Evolutionary conservation across 35 echinoderm and acorn worm species (phyloP).

Genomic region (Anneissia japonica): DNA sequence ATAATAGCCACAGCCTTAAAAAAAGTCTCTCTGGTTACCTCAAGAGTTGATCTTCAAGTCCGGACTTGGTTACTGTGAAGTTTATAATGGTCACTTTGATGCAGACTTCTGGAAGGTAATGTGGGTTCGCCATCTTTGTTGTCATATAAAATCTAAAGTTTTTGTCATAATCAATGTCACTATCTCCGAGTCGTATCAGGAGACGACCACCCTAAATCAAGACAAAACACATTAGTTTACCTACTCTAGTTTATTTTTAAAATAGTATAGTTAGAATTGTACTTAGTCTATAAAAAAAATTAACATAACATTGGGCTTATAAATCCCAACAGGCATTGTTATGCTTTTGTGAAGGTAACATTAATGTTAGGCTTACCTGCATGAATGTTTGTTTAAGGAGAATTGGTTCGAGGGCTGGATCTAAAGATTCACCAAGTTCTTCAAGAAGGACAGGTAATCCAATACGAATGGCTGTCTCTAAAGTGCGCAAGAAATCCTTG

Average conservation of each 20-base stretch:
- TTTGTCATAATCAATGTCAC: slow-evolving; percentile 99
- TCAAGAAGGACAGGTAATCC: slow-evolving; percentile 89
- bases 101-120: slow-evolving; percentile 96
- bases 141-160: slow-evolving; percentile 99
- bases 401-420: slow-evolving; percentile 95
- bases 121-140: slow-evolving; percentile 98
- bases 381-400: slow-evolving; percentile 95
- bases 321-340: no score
- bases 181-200: slow-evolving; percentile 90
- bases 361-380: slow-evolving; percentile 31
- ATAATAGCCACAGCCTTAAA: no score
- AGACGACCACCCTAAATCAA: slow-evolving; percentile 74
- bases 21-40: no score
- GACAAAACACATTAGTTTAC: not conserved
- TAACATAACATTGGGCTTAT: no score
- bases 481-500: slow-evolving; percentile 74
- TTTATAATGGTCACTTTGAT: slow-evolving; percentile 99
- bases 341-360: no score
- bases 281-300: not conserved
- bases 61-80: slow-evolving; percentile 98
- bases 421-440: slow-evolving; percentile 80
- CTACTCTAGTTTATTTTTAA: not conserved
- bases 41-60: slow-evolving; percentile 92
- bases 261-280: not conserved
- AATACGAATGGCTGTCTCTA: slow-evolving; percentile 87